Percentiles rank a stretch among this genome's conserved stretches.
phyloP scores from a whole-genome alignment of 2,888 invertebrate genomes.

The Phymatocera aterrima region DNA sequence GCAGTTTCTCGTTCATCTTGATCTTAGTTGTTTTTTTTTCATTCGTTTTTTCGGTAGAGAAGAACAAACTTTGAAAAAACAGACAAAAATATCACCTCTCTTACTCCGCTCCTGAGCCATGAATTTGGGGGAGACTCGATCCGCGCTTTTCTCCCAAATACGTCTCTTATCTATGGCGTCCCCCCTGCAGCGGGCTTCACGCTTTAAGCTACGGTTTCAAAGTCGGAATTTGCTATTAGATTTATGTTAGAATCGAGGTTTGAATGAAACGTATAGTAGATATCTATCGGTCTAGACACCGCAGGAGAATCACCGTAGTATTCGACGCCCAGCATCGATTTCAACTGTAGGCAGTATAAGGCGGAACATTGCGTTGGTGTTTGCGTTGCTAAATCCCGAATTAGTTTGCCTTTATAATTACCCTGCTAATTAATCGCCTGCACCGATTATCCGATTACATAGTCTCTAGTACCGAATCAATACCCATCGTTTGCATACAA shows the following conservation, averaged over 20 bases:
- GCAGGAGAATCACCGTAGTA: not conserved
- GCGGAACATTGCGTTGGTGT: too few species aligned
- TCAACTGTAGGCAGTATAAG: not conserved
- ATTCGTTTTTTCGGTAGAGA: too few species aligned
- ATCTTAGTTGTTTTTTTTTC: too few species aligned
- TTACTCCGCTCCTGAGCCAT: too few species aligned
- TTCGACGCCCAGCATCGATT: not conserved
- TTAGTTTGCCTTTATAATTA: slow-evolving; percentile 38
- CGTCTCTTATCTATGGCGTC: too few species aligned
- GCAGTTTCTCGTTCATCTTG: too few species aligned
- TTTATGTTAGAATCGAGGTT: slow-evolving; percentile 17
- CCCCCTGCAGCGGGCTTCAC: too few species aligned
- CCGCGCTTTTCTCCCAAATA: too few species aligned
- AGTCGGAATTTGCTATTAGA: slow-evolving; percentile 2
- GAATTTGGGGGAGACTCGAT: too few species aligned
- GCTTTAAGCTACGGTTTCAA: not conserved
- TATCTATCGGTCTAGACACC: not conserved
- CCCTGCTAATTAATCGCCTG: slow-evolving; percentile 27
- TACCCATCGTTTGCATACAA: slow-evolving; percentile 37
- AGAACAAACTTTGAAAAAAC: too few species aligned
- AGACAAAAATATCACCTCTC: too few species aligned
- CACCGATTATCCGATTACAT: slow-evolving; percentile 38
- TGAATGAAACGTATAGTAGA: not conserved
- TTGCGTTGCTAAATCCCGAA: slow-evolving; percentile 36
- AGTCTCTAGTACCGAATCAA: slow-evolving; percentile 18